These are phyloP conservation scores for Petrolisthes manimaculis DNA, from an alignment of 2,888 invertebrate species.

Conservation along the genomic window DNA sequence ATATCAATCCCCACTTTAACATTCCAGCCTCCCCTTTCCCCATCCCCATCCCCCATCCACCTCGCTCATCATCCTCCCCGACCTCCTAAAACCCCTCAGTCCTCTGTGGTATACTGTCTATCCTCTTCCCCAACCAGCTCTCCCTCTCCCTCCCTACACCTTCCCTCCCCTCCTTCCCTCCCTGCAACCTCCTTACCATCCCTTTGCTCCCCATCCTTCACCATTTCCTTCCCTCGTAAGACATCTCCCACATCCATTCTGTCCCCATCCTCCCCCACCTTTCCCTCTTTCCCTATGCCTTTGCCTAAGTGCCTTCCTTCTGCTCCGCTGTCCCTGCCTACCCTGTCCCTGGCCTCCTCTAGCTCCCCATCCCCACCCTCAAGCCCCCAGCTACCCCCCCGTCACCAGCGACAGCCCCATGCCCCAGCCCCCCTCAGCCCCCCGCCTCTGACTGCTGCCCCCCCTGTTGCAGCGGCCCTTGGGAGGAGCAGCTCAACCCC, in stretches of 20 bases:
- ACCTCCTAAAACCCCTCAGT: background rate
- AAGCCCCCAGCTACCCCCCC: background rate
- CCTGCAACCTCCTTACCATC: background rate
- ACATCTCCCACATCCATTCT: slow-evolving; percentile 5
- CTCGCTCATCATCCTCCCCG: slow-evolving; percentile 2
- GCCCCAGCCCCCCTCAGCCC: slow-evolving; percentile 33
- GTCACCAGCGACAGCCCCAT: background rate
- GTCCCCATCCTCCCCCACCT: background rate
- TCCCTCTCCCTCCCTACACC: background rate
- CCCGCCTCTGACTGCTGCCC: slow-evolving; percentile 53
- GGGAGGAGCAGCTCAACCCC: slow-evolving; percentile 86
- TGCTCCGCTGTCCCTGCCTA: background rate
- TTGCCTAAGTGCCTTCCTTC: background rate
- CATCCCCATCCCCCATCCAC: background rate
- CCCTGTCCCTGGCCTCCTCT: background rate
- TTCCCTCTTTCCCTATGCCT: slow-evolving; percentile 8
- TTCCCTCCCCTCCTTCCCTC: slow-evolving; percentile 16
- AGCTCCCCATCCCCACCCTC: background rate
- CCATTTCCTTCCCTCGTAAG: background rate
- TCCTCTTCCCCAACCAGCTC: too few relatives aligned
- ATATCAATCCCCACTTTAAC: background rate
- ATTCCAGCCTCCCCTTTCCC: background rate
- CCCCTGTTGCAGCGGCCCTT: slow-evolving; percentile 60
- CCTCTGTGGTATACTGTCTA: background rate
- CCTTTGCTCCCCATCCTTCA: slow-evolving; percentile 5